Evolutionary conservation across 2,113 vertebrate species (phyloP).

Genomic region (Petrocephalus zakoni): DNA sequence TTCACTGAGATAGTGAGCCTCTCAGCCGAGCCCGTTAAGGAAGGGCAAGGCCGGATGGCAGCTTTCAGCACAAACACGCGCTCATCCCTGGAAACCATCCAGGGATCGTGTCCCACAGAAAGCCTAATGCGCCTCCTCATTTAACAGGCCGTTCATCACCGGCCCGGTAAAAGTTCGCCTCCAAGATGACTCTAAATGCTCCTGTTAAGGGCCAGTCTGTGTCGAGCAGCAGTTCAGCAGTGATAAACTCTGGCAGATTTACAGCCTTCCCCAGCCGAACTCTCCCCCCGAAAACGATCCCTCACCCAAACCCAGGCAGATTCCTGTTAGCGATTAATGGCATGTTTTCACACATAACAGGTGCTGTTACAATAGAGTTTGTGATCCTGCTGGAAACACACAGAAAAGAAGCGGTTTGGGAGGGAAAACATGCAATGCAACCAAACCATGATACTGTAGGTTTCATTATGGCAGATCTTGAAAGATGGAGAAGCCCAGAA

Average conservation of each 20-base stretch:
- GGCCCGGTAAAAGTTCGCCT: background rate
- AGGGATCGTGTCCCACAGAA: background rate
- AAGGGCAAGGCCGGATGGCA: background rate
- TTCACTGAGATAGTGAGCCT: background rate
- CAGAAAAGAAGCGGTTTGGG: background rate
- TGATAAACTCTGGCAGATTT: background rate
- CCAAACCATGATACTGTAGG: background rate
- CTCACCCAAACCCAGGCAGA: background rate
- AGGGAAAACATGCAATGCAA: background rate
- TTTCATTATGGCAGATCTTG: background rate
- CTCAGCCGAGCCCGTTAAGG: background rate
- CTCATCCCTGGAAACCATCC: background rate
- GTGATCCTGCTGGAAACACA: background rate
- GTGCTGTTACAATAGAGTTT: background rate
- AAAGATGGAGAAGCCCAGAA: background rate
- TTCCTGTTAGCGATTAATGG: background rate
- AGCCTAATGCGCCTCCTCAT: background rate
- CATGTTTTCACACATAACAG: background rate
- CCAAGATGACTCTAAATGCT: background rate
- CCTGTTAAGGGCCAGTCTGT: background rate
- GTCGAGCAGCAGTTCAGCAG: background rate
- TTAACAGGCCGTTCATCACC: background rate
- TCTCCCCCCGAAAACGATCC: background rate
- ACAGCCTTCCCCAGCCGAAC: background rate
- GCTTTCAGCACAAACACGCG: background rate